These are phyloP conservation scores for Drosophila athabasca DNA, from an alignment of 1,140 invertebrate species.

Conservation along the genomic window DNA sequence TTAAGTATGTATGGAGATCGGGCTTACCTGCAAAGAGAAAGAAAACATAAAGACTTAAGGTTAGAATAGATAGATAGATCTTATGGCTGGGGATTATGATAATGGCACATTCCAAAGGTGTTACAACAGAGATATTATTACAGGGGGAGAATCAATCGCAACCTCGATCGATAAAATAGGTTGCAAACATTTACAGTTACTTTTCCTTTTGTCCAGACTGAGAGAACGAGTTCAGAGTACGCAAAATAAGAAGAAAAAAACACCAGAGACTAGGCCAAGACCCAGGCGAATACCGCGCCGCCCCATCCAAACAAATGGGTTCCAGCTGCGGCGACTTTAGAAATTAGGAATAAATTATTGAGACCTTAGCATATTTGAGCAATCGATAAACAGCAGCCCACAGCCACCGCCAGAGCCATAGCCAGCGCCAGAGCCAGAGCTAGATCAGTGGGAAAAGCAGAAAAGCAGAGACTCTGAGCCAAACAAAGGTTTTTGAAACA, in stretches of 20 bases:
- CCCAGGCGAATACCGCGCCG: background rate
- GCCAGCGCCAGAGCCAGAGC: conserved; percentile 3
- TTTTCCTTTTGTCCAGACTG: conserved; percentile 44
- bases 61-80: conserved; percentile 23
- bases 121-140: conserved; percentile 29
- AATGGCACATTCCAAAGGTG: conserved; percentile 14
- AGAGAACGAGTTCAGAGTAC: background rate
- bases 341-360: conserved; percentile 70
- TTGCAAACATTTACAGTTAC: conserved; percentile 61
- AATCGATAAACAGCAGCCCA: conserved; percentile 40
- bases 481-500: conserved; percentile 59
- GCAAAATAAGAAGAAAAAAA: conserved; percentile 9
- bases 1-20: background rate
- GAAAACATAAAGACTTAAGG: conserved; percentile 4
- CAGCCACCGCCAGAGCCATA: background rate
- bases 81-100: background rate
- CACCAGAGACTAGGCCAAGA: background rate
- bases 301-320: conserved; percentile 5
- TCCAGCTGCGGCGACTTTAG: conserved; percentile 14
- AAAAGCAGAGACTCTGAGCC: conserved; percentile 15
- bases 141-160: background rate
- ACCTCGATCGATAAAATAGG: conserved; percentile 2
- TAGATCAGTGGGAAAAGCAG: conserved; percentile 15
- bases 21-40: conserved; percentile 47
- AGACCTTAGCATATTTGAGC: conserved; percentile 64